phyloP scores from a whole-genome alignment of 2,797 vertebrate species.

The Anguilla obscura region DNA sequence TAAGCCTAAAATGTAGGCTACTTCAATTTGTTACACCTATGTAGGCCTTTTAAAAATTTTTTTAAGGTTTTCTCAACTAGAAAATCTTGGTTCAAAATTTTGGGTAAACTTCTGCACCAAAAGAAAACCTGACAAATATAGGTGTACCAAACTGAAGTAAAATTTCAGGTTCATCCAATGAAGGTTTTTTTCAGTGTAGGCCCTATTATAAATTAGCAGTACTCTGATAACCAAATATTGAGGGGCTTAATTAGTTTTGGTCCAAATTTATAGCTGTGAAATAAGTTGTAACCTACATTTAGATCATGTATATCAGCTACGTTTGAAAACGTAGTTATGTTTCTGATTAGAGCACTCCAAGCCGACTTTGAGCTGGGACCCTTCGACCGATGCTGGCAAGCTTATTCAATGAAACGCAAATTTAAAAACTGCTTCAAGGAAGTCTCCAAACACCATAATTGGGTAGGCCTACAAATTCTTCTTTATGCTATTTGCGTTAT shows the following conservation, averaged over 20 bases:
- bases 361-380: background rate
- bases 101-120: too few species aligned
- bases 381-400: background rate
- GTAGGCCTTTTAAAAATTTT: too few species aligned
- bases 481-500: background rate
- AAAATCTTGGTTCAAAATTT: too few species aligned
- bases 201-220: too few species aligned
- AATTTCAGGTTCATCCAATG: too few species aligned
- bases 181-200: too few species aligned
- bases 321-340: too few species aligned
- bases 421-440: background rate
- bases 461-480: background rate
- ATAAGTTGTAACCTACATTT: background rate
- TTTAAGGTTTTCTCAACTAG: too few species aligned
- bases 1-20: background rate
- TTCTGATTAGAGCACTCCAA: too few species aligned
- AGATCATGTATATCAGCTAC: background rate
- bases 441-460: background rate
- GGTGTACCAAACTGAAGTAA: too few species aligned
- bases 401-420: background rate
- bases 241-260: background rate
- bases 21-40: background rate
- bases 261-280: background rate
- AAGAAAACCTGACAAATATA: too few species aligned
- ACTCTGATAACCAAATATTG: background rate